Evolutionary conservation across 2,113 vertebrate species (phyloP).

Genomic region (Ciconia stormi): DNA sequence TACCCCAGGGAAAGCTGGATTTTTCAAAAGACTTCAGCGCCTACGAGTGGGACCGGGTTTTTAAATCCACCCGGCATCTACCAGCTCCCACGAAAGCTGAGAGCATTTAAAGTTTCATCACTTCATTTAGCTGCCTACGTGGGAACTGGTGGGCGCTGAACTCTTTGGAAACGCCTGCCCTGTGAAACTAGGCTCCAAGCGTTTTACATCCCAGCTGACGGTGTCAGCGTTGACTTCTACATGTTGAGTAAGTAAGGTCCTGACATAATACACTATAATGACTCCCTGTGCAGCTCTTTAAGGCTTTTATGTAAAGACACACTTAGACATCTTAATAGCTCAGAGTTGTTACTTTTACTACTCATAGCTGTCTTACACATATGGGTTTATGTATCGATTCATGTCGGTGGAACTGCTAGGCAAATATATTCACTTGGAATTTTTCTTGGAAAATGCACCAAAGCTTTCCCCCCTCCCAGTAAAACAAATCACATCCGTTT

Average conservation of each 20-base stretch:
- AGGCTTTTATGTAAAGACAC: constrained; percentile 56
- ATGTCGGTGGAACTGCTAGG: constrained; percentile 6
- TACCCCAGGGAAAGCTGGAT: not conserved
- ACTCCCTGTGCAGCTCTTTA: constrained; percentile 58
- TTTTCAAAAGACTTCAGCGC: not conserved
- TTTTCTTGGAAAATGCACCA: constrained; percentile 60
- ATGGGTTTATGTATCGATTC: constrained; percentile 28
- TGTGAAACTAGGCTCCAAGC: not conserved
- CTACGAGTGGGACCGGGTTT: rapidly evolving
- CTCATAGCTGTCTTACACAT: constrained; percentile 47
- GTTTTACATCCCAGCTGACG: constrained; percentile 15
- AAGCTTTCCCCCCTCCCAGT: not conserved
- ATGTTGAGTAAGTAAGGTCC: constrained; percentile 43
- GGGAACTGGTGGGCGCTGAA: constrained; percentile 29
- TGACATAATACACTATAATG: constrained; percentile 54
- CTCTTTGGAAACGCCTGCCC: not conserved
- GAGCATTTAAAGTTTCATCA: constrained; percentile 47
- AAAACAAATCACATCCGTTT: constrained; percentile 23
- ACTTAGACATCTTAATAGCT: constrained; percentile 46
- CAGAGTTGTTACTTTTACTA: constrained; percentile 60
- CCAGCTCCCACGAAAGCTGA: not conserved
- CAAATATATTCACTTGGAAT: not conserved
- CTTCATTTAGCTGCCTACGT: constrained; percentile 50
- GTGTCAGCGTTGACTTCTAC: constrained; percentile 44
- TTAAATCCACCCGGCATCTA: not conserved